Evolutionary conservation across 2,888 invertebrate genomes (phyloP).

Genomic region (Phortica magna): DNA sequence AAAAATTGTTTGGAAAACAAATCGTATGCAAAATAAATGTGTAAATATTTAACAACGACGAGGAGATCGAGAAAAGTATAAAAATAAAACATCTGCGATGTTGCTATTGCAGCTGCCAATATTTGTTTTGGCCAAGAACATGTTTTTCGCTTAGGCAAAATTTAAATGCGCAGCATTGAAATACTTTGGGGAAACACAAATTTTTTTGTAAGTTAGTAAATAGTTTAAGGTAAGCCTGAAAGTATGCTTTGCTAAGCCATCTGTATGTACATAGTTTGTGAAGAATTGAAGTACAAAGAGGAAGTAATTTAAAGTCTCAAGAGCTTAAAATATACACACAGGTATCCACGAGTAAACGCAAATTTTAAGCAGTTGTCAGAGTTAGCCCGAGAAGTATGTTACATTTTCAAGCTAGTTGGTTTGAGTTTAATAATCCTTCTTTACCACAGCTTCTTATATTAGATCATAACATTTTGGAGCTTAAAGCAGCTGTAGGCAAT

Average conservation of each 20-base stretch:
- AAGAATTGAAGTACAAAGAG: too few species aligned
- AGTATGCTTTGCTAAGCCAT: background rate
- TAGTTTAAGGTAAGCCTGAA: background rate
- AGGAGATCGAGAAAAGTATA: background rate
- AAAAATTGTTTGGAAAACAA: slow-evolving; percentile 8
- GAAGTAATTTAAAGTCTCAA: too few species aligned
- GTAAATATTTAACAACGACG: slow-evolving; percentile 26
- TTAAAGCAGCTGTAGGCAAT: too few species aligned
- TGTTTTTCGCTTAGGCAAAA: background rate
- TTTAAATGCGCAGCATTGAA: background rate
- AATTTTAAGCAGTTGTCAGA: too few species aligned
- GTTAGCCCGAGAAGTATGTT: too few species aligned
- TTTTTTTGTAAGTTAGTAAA: background rate
- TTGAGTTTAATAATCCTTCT: too few species aligned
- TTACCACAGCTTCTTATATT: too few species aligned
- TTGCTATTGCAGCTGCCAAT: background rate
- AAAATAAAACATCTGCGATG: background rate
- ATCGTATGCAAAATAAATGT: slow-evolving; percentile 19
- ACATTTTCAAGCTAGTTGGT: too few species aligned
- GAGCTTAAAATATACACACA: too few species aligned
- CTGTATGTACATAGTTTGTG: too few species aligned
- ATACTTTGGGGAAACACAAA: background rate
- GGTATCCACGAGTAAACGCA: too few species aligned
- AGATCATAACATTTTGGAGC: too few species aligned
- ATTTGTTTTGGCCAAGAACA: slow-evolving; percentile 12